phyloP scores from a whole-genome alignment of 2,113 vertebrate species.

The Aythya baeri region DNA sequence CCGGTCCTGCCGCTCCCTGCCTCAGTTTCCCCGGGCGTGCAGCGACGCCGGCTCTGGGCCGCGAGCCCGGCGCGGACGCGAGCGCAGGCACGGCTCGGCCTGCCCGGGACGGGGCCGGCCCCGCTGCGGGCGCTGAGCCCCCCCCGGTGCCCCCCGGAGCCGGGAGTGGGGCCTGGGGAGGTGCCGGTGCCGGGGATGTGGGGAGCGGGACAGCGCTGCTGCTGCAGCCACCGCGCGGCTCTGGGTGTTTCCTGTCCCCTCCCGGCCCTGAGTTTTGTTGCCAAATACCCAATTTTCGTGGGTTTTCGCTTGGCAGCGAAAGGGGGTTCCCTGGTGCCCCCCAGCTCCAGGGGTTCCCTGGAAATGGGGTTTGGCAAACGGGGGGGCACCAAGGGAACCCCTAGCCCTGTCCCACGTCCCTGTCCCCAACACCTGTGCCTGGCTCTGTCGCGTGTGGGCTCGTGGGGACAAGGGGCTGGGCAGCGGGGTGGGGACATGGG shows the following conservation, averaged over 20 bases:
- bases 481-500: neutral
- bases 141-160: no score
- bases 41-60: neutral
- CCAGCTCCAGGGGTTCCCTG: neutral
- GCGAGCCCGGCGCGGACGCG: neutral
- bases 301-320: neutral
- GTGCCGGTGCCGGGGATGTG: neutral
- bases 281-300: neutral
- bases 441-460: neutral
- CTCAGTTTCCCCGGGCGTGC: conserved; percentile 36
- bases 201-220: neutral
- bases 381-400: neutral
- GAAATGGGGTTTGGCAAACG: neutral
- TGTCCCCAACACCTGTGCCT: accelerated
- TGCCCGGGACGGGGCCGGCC: neutral
- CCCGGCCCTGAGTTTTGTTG: neutral
- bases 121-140: neutral
- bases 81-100: neutral
- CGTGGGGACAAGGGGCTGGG: neutral
- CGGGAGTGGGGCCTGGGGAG: no score
- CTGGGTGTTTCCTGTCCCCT: neutral
- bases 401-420: neutral
- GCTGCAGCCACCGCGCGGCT: neutral
- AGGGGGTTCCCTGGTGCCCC: no score
- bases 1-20: neutral